Conservation (phyloP, 2,888 invertebrate species). For the Melangyna quadrimaculata region DNA sequence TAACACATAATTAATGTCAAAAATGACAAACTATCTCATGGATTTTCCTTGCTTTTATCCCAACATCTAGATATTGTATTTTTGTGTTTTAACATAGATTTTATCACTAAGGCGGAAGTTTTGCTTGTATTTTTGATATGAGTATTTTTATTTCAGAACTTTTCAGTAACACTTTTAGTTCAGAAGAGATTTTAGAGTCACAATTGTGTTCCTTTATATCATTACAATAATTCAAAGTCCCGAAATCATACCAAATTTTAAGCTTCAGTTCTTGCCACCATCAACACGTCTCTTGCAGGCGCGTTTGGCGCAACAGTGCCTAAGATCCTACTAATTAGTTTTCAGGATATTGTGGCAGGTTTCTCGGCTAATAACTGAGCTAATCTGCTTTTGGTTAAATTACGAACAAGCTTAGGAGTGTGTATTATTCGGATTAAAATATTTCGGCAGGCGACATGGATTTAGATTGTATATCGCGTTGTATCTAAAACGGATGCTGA, state of each 20-base stretch:
- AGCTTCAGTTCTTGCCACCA: neutral
- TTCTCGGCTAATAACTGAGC: slow-evolving; percentile 51
- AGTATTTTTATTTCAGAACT: neutral
- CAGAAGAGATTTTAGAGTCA: slow-evolving; percentile 23
- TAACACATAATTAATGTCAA: slow-evolving; percentile 70
- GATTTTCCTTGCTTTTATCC: slow-evolving; percentile 37
- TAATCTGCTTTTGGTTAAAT: slow-evolving; percentile 63
- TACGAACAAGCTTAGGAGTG: slow-evolving; percentile 52
- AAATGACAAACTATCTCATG: slow-evolving; percentile 63
- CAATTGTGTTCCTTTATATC: slow-evolving; percentile 42
- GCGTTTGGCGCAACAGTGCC: slow-evolving; percentile 39
- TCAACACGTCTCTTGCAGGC: slow-evolving; percentile 1
- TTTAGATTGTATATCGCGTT: slow-evolving; percentile 7
- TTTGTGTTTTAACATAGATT: slow-evolving; percentile 13
- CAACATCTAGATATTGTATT: slow-evolving; percentile 23
- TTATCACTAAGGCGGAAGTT: slow-evolving; percentile 24
- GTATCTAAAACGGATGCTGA: neutral
- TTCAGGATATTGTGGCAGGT: slow-evolving; percentile 44
- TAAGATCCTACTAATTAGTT: slow-evolving; percentile 53
- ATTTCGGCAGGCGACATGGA: slow-evolving; percentile 39
- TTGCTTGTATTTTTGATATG: neutral
- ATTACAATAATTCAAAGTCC: neutral
- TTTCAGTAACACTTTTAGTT: slow-evolving; percentile 12
- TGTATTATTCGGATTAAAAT: slow-evolving; percentile 65
- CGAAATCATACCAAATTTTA: neutral